phyloP scores from a whole-genome alignment of 2,113 vertebrate species.

The Lophotis ruficrista region DNA sequence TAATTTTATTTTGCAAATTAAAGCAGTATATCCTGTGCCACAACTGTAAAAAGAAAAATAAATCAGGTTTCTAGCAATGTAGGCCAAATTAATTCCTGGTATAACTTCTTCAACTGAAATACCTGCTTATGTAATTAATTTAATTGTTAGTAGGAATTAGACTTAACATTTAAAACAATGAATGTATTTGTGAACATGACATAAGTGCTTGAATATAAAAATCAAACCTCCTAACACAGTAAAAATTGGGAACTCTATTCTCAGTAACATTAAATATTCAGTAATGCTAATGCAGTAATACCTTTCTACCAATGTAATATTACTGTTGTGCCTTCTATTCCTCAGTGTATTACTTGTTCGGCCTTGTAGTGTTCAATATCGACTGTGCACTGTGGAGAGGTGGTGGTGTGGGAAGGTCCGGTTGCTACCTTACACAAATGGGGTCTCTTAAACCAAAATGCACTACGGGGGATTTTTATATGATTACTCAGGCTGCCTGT shows the following conservation, averaged over 20 bases:
- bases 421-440: neutral
- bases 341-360: neutral
- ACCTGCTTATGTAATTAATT: neutral
- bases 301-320: neutral
- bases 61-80: neutral
- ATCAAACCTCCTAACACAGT: neutral
- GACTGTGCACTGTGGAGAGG: neutral
- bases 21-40: neutral
- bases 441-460: neutral
- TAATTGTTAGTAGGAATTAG: neutral
- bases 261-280: neutral
- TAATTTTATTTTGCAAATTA: neutral
- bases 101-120: neutral
- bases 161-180: neutral
- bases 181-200: neutral
- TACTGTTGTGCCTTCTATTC: neutral
- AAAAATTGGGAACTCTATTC: neutral
- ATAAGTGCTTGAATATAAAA: neutral
- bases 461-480: neutral
- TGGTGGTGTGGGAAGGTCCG: neutral
- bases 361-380: neutral
- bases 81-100: neutral
- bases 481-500: neutral
- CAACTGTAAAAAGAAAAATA: neutral
- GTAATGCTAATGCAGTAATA: neutral